Conservation (phyloP, 2,797 vertebrate genomes). For the Phrynocephalus guinanensis region DNA sequence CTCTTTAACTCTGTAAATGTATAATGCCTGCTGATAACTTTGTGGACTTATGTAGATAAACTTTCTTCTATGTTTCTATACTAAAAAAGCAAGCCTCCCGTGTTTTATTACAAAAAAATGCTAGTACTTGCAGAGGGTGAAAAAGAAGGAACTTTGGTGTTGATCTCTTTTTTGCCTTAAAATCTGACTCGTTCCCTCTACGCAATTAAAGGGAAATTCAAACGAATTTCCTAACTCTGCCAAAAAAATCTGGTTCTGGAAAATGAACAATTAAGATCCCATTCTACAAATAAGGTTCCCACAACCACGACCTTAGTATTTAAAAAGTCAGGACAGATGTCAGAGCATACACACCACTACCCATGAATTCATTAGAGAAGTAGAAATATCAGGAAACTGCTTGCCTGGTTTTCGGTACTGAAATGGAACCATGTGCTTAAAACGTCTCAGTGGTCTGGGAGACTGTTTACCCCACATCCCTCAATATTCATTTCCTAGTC, state of each 20-base stretch:
- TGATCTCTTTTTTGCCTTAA: too few species aligned
- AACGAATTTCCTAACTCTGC: too few species aligned
- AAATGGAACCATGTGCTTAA: not conserved
- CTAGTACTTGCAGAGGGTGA: too few species aligned
- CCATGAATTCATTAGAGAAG: not conserved
- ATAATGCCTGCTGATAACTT: too few species aligned
- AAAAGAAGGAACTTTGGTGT: too few species aligned
- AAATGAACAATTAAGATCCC: conserved; percentile 4
- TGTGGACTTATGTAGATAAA: too few species aligned
- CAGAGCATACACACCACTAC: not conserved
- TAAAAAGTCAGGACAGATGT: not conserved
- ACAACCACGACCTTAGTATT: not conserved
- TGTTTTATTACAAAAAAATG: too few species aligned
- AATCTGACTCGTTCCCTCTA: too few species aligned
- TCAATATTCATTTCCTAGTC: not conserved
- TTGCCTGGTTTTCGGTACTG: not conserved
- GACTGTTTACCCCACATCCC: not conserved
- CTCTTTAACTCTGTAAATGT: too few species aligned
- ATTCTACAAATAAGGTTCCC: not conserved
- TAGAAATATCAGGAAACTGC: not conserved
- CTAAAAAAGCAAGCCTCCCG: too few species aligned
- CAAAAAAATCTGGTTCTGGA: not conserved
- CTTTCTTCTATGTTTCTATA: too few species aligned
- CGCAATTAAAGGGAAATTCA: too few species aligned
- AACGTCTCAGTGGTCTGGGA: not conserved